phyloP scores from a whole-genome alignment of 2,888 invertebrate genomes.

The Parascotia fuliginaria region DNA sequence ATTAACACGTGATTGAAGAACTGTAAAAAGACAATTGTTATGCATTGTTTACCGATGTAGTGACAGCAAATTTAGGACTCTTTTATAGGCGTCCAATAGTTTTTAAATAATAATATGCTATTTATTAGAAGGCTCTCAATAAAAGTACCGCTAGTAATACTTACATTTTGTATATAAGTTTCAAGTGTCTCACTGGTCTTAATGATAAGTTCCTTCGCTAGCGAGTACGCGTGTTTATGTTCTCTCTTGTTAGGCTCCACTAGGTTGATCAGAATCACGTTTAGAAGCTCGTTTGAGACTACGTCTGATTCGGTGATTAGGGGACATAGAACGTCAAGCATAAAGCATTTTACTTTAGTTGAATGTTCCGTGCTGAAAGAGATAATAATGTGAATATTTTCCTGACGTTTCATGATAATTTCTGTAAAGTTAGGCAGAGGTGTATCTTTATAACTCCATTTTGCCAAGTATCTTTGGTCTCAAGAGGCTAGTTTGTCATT shows the following conservation, averaged over 20 bases:
- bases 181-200: conserved; percentile 97
- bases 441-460: no score
- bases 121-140: no score
- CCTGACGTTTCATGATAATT: not conserved
- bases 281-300: conserved; percentile 96
- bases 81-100: no score
- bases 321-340: conserved; percentile 97
- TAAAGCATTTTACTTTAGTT: conserved; percentile 97
- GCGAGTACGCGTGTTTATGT: conserved; percentile 94
- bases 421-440: no score
- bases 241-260: conserved; percentile 97
- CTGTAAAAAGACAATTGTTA: conserved; percentile 69
- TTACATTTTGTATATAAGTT: conserved; percentile 96
- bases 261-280: conserved; percentile 96
- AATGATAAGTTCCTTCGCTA: conserved; percentile 96
- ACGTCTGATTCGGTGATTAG: conserved; percentile 98
- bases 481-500: no score
- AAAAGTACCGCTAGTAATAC: no score
- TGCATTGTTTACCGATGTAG: no score
- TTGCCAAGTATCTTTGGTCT: no score
- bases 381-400: not conserved
- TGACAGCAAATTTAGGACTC: no score
- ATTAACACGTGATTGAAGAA: conserved; percentile 98
- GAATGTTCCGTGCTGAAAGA: conserved; percentile 95
- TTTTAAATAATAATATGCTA: no score